Conservation (phyloP, 2,113 vertebrate species). For the Zosterops lateralis region DNA sequence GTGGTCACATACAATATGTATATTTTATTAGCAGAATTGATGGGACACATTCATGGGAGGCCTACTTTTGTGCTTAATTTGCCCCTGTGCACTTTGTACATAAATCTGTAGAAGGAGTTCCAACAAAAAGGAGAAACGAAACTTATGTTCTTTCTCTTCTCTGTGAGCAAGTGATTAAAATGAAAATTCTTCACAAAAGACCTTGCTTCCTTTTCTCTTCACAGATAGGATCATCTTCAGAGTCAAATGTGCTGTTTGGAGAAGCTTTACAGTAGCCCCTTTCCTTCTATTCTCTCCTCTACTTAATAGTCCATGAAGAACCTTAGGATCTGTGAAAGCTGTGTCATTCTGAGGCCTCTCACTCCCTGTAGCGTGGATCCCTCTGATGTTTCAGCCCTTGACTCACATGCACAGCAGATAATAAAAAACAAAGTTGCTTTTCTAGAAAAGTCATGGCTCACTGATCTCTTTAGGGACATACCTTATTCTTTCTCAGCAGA, state of each 20-base stretch:
- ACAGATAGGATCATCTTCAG: neutral
- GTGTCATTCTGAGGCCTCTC: neutral
- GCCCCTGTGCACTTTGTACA: neutral
- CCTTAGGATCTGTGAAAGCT: neutral
- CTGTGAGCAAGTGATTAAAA: neutral
- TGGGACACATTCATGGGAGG: neutral
- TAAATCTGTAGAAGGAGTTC: neutral
- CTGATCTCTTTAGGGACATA: conserved; percentile 24
- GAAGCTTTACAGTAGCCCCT: neutral
- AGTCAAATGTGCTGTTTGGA: neutral
- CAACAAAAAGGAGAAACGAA: neutral
- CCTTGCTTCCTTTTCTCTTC: neutral
- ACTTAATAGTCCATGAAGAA: neutral
- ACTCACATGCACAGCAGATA: neutral
- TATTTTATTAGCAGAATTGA: neutral
- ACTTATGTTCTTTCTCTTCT: neutral
- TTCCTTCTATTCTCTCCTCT: neutral
- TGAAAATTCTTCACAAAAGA: neutral
- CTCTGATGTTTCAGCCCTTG: neutral
- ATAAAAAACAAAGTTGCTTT: neutral
- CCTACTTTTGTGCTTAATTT: neutral
- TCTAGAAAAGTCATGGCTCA: conserved; percentile 6
- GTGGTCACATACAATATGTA: no score
- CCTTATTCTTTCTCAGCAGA: conserved; percentile 26
- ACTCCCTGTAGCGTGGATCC: neutral